phyloP scores from a whole-genome alignment of 1,140 invertebrate species.

The Scaptomyza pallida region DNA sequence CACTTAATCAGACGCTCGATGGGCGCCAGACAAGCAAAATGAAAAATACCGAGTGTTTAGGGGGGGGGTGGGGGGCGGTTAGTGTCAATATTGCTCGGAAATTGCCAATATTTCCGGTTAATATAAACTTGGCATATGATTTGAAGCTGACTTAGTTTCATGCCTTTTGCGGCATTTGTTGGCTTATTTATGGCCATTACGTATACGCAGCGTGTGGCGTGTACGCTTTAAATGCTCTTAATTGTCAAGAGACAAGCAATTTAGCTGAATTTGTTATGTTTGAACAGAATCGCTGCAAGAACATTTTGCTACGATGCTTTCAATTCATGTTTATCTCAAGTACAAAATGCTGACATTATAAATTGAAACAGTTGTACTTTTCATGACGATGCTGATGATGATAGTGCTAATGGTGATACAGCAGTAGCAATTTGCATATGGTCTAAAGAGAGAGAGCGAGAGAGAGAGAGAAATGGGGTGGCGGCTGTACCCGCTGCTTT shows the following conservation, averaged over 20 bases:
- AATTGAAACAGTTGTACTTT: constrained; percentile 41
- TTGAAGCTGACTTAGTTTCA: background rate
- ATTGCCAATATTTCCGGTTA: constrained; percentile 81
- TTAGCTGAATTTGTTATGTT: constrained; percentile 68
- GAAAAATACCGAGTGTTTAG: background rate
- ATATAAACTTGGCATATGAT: constrained; percentile 53
- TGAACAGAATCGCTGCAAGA: constrained; percentile 18
- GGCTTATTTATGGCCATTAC: constrained; percentile 56
- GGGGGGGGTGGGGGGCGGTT: too few species aligned
- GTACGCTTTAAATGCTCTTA: constrained; percentile 57
- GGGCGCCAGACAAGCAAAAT: constrained; percentile 20
- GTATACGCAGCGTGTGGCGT: constrained; percentile 51
- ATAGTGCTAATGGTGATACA: constrained; percentile 25
- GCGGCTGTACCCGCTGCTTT: background rate
- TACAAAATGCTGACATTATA: constrained; percentile 29
- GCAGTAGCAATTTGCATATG: constrained; percentile 42
- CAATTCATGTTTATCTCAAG: too few species aligned
- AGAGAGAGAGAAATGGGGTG: too few species aligned
- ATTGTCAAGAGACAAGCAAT: constrained; percentile 71
- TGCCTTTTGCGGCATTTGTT: background rate
- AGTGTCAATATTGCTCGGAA: constrained; percentile 71
- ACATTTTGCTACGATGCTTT: background rate
- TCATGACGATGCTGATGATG: too few species aligned
- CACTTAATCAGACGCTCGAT: constrained; percentile 77
- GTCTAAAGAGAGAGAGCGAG: background rate